These are phyloP conservation scores for Poeciliopsis gracilis DNA, from an alignment of 2,797 vertebrate genomes.

Conservation along the genomic window DNA sequence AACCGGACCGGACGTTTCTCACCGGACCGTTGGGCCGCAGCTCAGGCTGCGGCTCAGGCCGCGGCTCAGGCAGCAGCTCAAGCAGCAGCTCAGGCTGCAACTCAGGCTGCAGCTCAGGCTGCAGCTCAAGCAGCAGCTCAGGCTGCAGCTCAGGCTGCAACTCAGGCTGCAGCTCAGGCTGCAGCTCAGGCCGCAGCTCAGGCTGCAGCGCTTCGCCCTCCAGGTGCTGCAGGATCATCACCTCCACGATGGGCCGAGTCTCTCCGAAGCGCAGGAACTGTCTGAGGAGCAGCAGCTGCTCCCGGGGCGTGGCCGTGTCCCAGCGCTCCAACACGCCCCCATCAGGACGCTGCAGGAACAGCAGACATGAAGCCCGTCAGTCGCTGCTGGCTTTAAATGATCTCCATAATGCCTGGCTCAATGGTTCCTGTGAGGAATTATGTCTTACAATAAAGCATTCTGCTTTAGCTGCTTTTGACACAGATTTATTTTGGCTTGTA, in stretches of 20 bases:
- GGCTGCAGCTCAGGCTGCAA: too few species aligned
- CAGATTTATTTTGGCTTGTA: too few species aligned
- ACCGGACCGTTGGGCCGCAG: background rate
- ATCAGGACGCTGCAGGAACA: conserved; percentile 77
- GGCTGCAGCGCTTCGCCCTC: background rate
- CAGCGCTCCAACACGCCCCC: conserved; percentile 90
- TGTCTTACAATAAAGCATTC: too few species aligned
- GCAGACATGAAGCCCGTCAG: background rate
- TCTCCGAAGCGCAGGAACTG: conserved; percentile 96
- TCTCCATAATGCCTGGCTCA: too few species aligned
- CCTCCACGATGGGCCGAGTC: conserved; percentile 90
- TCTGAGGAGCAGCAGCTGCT: conserved; percentile 86
- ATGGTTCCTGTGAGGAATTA: too few species aligned
- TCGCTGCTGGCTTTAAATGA: background rate
- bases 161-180: too few species aligned
- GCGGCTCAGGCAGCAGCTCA: conserved; percentile 1
- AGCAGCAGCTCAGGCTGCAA: too few species aligned
- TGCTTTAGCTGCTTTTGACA: too few species aligned
- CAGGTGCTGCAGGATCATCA: conserved; percentile 86
- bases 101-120: too few species aligned
- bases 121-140: too few species aligned
- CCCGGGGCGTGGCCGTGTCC: conserved; percentile 88
- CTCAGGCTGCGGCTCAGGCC: too few species aligned
- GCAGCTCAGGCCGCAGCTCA: conserved; percentile 4
- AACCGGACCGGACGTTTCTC: conserved; percentile 69